These are phyloP conservation scores for Merluccius polli DNA, from an alignment of 2,797 vertebrate genomes.

Conservation along the genomic window DNA sequence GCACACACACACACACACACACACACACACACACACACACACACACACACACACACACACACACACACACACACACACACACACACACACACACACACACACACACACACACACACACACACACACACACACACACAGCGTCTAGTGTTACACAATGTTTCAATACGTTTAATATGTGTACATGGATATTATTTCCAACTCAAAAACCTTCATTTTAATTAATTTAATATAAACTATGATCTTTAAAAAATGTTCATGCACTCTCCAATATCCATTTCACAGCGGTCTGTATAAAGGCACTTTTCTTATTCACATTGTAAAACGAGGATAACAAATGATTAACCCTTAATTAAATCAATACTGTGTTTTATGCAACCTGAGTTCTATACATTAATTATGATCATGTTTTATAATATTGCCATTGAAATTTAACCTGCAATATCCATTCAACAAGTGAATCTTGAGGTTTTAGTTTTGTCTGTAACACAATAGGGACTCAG, in stretches of 20 bases:
- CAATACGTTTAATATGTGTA: neutral
- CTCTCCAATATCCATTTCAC: neutral
- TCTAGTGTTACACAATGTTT: neutral
- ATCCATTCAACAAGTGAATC: neutral
- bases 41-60: too few relatives aligned
- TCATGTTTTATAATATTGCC: neutral
- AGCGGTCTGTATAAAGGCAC: neutral
- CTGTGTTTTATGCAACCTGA: neutral
- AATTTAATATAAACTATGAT: neutral
- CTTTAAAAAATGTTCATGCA: neutral
- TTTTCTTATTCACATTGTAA: neutral
- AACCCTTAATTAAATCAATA: neutral
- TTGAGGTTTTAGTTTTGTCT: neutral
- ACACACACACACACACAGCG: too few relatives aligned
- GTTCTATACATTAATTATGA: neutral
- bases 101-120: too few relatives aligned
- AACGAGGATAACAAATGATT: neutral
- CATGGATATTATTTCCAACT: neutral
- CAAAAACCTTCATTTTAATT: constrained; percentile 1
- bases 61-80: too few relatives aligned
- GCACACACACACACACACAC: too few relatives aligned
- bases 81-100: too few relatives aligned
- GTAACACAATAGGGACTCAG: neutral
- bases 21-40: too few relatives aligned
- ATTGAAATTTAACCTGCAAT: neutral